Conservation (phyloP, 2,888 invertebrate genomes). For the Oxyscelio sp. region DNA sequence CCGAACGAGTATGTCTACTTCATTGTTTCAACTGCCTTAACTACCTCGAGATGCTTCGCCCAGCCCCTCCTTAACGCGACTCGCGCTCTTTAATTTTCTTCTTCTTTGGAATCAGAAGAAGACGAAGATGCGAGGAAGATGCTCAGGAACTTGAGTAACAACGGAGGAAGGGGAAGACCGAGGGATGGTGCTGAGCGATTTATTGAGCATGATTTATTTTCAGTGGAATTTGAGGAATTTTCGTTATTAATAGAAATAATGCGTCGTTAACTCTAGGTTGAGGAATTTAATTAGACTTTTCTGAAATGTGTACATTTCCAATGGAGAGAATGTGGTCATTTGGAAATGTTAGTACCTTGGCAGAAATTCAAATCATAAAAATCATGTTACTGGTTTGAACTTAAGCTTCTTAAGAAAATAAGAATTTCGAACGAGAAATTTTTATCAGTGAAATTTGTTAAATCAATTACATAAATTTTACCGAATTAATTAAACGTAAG, state of each 20-base stretch:
- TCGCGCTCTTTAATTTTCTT: constrained; percentile 48
- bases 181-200: background rate
- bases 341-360: too few relatives aligned
- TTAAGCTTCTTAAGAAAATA: too few relatives aligned
- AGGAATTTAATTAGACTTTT: too few relatives aligned
- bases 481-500: too few relatives aligned
- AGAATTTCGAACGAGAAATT: too few relatives aligned
- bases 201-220: constrained; percentile 9
- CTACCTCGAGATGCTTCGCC: constrained; percentile 30
- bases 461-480: too few relatives aligned
- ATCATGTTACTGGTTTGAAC: too few relatives aligned
- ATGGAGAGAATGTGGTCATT: too few relatives aligned
- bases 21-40: constrained; percentile 61
- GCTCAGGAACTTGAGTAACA: constrained; percentile 34
- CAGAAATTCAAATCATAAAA: too few relatives aligned
- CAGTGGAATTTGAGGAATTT: constrained; percentile 16
- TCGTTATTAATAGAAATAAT: background rate
- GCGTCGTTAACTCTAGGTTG: too few relatives aligned
- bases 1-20: constrained; percentile 62
- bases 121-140: constrained; percentile 24
- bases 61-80: constrained; percentile 33
- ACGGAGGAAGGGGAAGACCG: background rate
- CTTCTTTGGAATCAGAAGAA: constrained; percentile 35
- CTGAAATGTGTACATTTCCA: too few relatives aligned
- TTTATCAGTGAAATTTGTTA: too few relatives aligned